Evolutionary conservation across 2,113 vertebrate species (phyloP).

Genomic region (Rhynchomys soricoides): DNA sequence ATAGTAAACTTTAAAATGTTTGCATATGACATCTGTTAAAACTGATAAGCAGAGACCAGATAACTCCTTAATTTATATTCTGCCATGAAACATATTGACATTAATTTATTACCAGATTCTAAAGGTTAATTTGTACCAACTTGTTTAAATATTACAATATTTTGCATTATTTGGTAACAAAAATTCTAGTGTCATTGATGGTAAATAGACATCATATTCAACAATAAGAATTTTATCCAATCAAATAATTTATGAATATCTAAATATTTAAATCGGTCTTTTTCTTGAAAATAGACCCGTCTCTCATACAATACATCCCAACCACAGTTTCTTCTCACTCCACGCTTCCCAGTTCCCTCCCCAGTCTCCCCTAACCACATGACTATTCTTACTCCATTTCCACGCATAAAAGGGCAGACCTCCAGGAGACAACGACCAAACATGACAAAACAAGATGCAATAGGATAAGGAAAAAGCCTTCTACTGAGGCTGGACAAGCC

Average conservation of each 20-base stretch:
- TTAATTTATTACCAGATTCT: background rate
- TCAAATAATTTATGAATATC: background rate
- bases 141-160: conserved; percentile 4
- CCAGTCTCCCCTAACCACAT: background rate
- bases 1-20: background rate
- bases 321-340: background rate
- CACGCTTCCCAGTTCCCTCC: background rate
- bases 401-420: too few relatives aligned
- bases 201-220: background rate
- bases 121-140: background rate
- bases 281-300: background rate
- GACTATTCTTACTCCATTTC: too few relatives aligned
- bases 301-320: background rate
- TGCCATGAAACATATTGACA: background rate
- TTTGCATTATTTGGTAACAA: background rate
- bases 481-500: too few relatives aligned
- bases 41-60: background rate
- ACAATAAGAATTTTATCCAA: background rate
- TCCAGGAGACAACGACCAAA: too few relatives aligned
- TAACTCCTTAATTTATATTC: background rate
- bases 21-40: conserved; percentile 7
- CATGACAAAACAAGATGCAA: too few relatives aligned
- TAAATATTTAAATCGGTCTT: background rate
- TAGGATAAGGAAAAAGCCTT: too few relatives aligned
- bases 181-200: background rate